These are phyloP conservation scores for Hydrozoanthus gracilis DNA, from an alignment of 92 coral and sea anemone species.

Conservation along the genomic window DNA sequence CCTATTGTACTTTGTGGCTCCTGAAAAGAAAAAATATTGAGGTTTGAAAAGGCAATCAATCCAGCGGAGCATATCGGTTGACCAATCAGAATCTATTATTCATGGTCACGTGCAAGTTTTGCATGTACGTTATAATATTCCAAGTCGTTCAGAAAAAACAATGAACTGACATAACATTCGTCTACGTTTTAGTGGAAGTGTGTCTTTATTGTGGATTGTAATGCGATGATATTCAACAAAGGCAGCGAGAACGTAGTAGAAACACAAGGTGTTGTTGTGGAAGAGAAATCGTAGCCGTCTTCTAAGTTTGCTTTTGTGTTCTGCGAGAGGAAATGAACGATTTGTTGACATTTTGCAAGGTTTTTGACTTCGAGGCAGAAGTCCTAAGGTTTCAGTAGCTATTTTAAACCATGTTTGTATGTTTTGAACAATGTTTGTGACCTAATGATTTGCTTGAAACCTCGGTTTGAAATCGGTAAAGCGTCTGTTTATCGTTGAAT, in stretches of 20 bases:
- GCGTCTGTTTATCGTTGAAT: background rate
- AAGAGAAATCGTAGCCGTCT: background rate
- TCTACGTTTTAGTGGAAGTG: conserved; percentile 33
- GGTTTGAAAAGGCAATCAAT: conserved; percentile 25
- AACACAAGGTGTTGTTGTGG: conserved; percentile 1
- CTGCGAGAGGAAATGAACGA: conserved; percentile 10
- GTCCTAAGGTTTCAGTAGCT: background rate
- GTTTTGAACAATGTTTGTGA: conserved; percentile 13
- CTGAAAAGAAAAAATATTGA: background rate
- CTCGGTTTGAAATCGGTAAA: conserved; percentile 8
- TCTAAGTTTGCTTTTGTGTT: background rate
- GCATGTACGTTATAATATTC: conserved; percentile 37
- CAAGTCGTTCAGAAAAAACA: conserved; percentile 19
- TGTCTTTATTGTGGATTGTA: conserved; percentile 37
- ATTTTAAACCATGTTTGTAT: conserved; percentile 5
- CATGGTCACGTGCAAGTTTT: conserved; percentile 33
- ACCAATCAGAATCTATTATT: conserved; percentile 22
- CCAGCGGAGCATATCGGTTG: background rate
- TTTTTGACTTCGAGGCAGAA: conserved; percentile 4
- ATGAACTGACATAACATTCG: conserved; percentile 24
- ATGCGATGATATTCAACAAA: conserved; percentile 24
- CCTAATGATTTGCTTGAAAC: conserved; percentile 23
- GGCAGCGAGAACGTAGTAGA: conserved; percentile 3
- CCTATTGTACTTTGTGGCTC: background rate
- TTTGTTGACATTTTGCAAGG: conserved; percentile 48